Base-by-base conservation (phyloP, 2,888 invertebrate species). In the Cylindroiulus punctatus region DNA sequence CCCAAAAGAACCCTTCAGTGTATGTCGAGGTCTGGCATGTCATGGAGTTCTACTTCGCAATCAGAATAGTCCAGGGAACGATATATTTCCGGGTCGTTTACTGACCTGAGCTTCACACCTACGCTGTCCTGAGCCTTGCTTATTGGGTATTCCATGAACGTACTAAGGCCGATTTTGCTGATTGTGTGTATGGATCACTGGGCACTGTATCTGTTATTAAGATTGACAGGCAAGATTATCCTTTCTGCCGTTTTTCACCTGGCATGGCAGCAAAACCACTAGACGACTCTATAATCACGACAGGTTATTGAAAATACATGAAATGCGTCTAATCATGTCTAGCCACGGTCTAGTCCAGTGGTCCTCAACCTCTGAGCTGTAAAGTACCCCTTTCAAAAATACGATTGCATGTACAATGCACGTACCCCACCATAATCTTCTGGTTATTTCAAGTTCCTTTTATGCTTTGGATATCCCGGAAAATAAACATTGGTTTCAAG, bases 171-270 rank as follows among this genome's bases (percentile, higher is more conserved):
- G 44, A 32, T 32, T 83, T 83, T 32, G 30, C 32, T 83, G 83
- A 83, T 83, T 83, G n/a, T 83, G 42, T 40, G 83, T 36, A 12
- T 19, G 83, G 83, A 36, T 83, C 83, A 36, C 40, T 83, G 83
- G 2, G 36, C 83, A 26, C 42, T 44, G 32, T 83, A 83, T 83
- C 83, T 36, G n/a, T 83, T 22, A 83, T 83, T 36, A 83, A 83
- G 83, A 83, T 83, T 83, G 83, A 83, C 83, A 83, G 83, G 17
- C 44, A 17, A 30, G 76, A 30, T 65, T 65, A 26, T 14, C 76
- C 26, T 76, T 30, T 30, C 22, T 3, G 76, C 26, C 26, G 76
- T 76, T 76, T 76, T 76, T 76, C 65, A 76, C 30, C 76, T 30
- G 76, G 26, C 22, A 76, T 12, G 10, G 76, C 76, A 30, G 30